Conservation (phyloP, 2,113 vertebrate species). For the Tragelaphus strepsiceros region DNA sequence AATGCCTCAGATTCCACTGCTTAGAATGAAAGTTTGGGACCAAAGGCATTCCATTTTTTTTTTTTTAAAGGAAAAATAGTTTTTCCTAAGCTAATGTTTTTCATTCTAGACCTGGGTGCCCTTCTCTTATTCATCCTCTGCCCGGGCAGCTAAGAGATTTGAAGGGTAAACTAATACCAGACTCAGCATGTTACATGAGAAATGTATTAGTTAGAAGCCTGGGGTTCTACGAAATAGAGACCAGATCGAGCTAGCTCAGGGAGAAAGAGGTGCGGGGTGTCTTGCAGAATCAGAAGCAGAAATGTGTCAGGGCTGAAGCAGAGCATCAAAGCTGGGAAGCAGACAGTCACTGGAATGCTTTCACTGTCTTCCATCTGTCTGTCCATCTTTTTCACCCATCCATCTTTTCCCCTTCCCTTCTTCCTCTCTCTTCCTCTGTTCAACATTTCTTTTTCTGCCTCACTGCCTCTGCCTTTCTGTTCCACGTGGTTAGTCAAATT, state of each 20-base stretch:
- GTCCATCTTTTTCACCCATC: neutral
- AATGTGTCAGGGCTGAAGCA: neutral
- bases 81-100: slow-evolving; percentile 65
- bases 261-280: neutral
- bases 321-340: neutral
- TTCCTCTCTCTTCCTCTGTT: too few species aligned
- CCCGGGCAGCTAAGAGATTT: slow-evolving; percentile 41
- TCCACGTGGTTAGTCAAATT: neutral
- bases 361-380: neutral
- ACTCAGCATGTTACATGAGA: slow-evolving; percentile 27
- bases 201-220: slow-evolving; percentile 42
- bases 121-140: slow-evolving; percentile 35
- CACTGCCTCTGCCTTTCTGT: neutral
- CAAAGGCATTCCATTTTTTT: slow-evolving; percentile 12
- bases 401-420: neutral
- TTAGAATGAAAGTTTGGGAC: neutral
- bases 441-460: neutral
- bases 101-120: slow-evolving; percentile 21
- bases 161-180: slow-evolving; percentile 58
- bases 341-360: neutral
- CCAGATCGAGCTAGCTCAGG: neutral
- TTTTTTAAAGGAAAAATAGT: slow-evolving; percentile 14
- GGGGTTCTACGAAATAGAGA: slow-evolving; percentile 34
- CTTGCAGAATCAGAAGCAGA: slow-evolving; percentile 35
- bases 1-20: slow-evolving; percentile 40